Evolutionary conservation across 2,797 vertebrate genomes (phyloP).

Genomic region (Emys orbicularis): DNA sequence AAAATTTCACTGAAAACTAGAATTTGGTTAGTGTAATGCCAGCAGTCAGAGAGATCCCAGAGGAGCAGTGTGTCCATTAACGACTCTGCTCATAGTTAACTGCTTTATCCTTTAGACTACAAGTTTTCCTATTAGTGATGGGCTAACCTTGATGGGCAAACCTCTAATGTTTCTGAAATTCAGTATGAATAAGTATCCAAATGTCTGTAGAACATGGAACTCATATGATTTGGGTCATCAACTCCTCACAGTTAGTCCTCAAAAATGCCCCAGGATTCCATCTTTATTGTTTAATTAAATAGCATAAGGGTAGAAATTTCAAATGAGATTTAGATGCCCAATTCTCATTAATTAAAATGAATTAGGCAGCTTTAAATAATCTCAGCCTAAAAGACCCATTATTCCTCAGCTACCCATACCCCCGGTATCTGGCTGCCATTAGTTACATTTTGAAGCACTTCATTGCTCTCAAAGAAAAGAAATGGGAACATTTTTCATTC

Average conservation of each 20-base stretch:
- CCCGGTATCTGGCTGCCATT: neutral
- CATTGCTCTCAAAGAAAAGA: neutral
- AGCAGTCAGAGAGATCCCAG: slow-evolving; percentile 8
- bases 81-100: neutral
- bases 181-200: neutral
- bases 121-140: neutral
- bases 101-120: neutral
- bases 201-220: neutral
- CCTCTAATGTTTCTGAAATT: slow-evolving; percentile 21
- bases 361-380: neutral
- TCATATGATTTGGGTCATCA: neutral
- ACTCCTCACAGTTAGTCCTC: slow-evolving; percentile 28
- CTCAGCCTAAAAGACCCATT: neutral
- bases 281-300: slow-evolving; percentile 28
- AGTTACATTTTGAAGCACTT: neutral
- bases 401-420: neutral
- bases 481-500: neutral
- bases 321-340: slow-evolving; percentile 28
- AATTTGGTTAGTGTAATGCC: neutral
- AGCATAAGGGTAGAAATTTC: slow-evolving; percentile 40
- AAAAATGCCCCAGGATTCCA: neutral
- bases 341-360: slow-evolving; percentile 20
- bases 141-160: neutral
- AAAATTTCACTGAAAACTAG: neutral
- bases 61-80: neutral